phyloP scores from a whole-genome alignment of 2,888 invertebrate species.

The Eupithecia dodoneata region DNA sequence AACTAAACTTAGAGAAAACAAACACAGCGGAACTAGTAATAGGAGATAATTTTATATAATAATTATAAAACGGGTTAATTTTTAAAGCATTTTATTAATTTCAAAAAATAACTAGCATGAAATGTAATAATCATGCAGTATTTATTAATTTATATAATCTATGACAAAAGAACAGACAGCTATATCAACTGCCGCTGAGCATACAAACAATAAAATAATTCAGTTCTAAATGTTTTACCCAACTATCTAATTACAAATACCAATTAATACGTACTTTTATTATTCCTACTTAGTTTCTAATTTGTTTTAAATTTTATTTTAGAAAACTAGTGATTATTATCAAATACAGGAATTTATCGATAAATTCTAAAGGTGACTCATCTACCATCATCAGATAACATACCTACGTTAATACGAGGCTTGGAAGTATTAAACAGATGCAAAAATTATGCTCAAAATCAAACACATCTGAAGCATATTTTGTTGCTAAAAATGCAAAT shows the following conservation, averaged over 20 bases:
- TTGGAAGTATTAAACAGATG: conserved; percentile 2
- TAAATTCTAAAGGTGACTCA: conserved; percentile 19
- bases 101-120: conserved; percentile 81
- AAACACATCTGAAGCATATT: not conserved
- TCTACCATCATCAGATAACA: conserved; percentile 12
- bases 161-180: conserved; percentile 76
- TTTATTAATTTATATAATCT: conserved; percentile 75
- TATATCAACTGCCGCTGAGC: conserved; percentile 57
- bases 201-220: conserved; percentile 63
- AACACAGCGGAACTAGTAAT: no score
- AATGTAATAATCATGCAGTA: conserved; percentile 79
- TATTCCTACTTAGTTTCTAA: conserved; percentile 69
- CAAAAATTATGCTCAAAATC: not conserved
- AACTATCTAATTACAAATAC: conserved; percentile 69
- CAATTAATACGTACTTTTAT: conserved; percentile 68
- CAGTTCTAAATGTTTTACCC: conserved; percentile 72
- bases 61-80: conserved; percentile 38
- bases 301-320: conserved; percentile 62
- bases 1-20: no score
- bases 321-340: conserved; percentile 55
- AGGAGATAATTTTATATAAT: no score
- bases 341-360: conserved; percentile 46
- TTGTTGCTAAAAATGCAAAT: not conserved
- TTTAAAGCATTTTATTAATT: conserved; percentile 81
- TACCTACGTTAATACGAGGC: not conserved